These are phyloP conservation scores for Cordylochernes scorpioides DNA, from an alignment of 2,888 invertebrate species.

Conservation along the genomic window DNA sequence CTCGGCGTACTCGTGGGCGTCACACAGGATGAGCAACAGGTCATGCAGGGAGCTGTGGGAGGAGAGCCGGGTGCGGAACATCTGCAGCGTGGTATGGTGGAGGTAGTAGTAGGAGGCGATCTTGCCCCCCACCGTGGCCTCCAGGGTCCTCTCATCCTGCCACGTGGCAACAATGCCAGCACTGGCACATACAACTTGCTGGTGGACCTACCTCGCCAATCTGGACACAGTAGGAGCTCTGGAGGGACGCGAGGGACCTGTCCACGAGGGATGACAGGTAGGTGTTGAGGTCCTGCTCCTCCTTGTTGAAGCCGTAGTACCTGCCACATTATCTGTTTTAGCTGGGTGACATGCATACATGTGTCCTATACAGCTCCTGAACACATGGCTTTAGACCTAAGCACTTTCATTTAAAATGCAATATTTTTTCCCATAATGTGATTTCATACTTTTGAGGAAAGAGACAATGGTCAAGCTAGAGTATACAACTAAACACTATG, in stretches of 20 bases:
- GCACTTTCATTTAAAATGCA: too few species aligned
- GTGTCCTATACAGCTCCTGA: too few species aligned
- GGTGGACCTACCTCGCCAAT: constrained; percentile 30
- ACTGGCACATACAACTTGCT: not conserved
- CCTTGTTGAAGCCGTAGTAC: too few species aligned
- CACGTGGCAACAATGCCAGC: constrained; percentile 24
- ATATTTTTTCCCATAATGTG: too few species aligned
- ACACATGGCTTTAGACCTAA: too few species aligned
- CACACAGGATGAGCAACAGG: constrained; percentile 46
- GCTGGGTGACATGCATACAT: too few species aligned
- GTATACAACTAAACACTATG: too few species aligned
- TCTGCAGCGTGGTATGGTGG: constrained; percentile 62
- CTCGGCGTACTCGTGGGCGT: constrained; percentile 62
- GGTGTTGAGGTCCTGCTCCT: too few species aligned
- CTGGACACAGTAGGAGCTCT: constrained; percentile 47
- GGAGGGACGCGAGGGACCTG: constrained; percentile 40
- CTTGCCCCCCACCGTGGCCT: constrained; percentile 53
- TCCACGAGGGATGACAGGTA: constrained; percentile 60
- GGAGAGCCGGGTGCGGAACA: constrained; percentile 43
- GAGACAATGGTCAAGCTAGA: too few species aligned
- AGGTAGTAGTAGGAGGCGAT: constrained; percentile 92
- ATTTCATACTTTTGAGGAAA: too few species aligned
- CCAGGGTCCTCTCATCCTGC: constrained; percentile 33
- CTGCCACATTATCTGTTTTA: too few species aligned
- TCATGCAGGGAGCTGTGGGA: constrained; percentile 37